phyloP scores from a whole-genome alignment of 1,140 invertebrate species.

The Drosophila punjabiensis region DNA sequence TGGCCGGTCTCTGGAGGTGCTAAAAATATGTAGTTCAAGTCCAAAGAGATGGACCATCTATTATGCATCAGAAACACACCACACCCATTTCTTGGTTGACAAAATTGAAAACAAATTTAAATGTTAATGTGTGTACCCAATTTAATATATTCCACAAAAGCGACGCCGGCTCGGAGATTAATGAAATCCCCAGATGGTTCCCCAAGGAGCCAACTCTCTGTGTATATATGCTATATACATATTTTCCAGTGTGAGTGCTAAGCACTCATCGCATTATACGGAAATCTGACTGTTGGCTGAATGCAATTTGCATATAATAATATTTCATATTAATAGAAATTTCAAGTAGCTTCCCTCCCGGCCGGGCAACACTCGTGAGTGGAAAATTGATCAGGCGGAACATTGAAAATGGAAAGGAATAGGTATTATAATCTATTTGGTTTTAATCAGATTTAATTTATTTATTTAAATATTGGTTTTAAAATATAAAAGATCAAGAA shows the following conservation, averaged over 20 bases:
- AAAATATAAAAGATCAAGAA: neutral
- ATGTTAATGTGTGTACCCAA: slow-evolving; percentile 69
- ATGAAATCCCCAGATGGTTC: slow-evolving; percentile 53
- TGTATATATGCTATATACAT: slow-evolving; percentile 9
- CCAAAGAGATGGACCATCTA: slow-evolving; percentile 27
- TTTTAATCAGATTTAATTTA: neutral
- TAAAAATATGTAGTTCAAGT: slow-evolving; percentile 57
- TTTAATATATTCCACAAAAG: slow-evolving; percentile 73
- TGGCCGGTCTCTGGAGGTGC: slow-evolving; percentile 53
- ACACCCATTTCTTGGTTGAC: slow-evolving; percentile 45
- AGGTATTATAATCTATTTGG: neutral
- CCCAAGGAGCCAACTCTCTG: slow-evolving; percentile 17
- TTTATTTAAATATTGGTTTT: neutral
- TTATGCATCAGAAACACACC: slow-evolving; percentile 11
- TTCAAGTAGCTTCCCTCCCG: slow-evolving; percentile 38
- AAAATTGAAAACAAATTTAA: slow-evolving; percentile 83
- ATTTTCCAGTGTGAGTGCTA: slow-evolving; percentile 25
- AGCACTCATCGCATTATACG: slow-evolving; percentile 24
- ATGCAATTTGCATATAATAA: slow-evolving; percentile 61
- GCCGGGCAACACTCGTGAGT: slow-evolving; percentile 10
- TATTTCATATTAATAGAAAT: slow-evolving; percentile 57
- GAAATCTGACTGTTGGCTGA: slow-evolving; percentile 50
- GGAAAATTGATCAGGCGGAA: slow-evolving; percentile 21
- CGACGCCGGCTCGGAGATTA: slow-evolving; percentile 67
- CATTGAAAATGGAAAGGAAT: neutral